phyloP scores from a whole-genome alignment of 1,140 invertebrate species.

The Drosophila pruinosa region DNA sequence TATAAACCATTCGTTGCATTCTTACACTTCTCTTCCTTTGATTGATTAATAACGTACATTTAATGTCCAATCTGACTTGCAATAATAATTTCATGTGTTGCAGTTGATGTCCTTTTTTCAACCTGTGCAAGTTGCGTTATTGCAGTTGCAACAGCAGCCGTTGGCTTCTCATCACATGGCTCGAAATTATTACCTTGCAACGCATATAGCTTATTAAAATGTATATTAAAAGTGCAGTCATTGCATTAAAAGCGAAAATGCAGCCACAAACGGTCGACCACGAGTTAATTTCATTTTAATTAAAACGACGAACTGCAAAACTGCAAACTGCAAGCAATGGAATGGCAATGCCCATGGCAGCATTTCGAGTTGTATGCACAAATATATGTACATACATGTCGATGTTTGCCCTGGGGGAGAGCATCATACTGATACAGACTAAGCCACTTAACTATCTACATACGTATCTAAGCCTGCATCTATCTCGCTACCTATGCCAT shows the following conservation, averaged over 20 bases:
- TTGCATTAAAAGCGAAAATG: slow-evolving; percentile 43
- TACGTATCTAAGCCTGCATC: neutral
- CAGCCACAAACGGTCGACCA: slow-evolving; percentile 25
- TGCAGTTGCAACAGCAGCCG: neutral
- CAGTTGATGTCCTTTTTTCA: neutral
- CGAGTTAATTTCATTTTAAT: slow-evolving; percentile 77
- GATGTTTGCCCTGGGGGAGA: slow-evolving; percentile 8
- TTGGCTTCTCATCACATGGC: neutral
- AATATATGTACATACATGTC: slow-evolving; percentile 33
- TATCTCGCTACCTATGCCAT: neutral
- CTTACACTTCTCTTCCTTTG: neutral
- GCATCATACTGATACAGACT: neutral
- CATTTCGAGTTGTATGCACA: neutral
- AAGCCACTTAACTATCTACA: neutral
- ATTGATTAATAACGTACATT: neutral
- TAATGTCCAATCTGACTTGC: neutral
- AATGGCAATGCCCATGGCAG: neutral
- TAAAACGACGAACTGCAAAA: slow-evolving; percentile 66
- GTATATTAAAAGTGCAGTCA: slow-evolving; percentile 52
- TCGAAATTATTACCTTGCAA: slow-evolving; percentile 20
- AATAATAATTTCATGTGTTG: neutral
- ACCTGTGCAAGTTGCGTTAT: neutral
- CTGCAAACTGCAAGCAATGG: neutral
- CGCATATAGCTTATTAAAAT: slow-evolving; percentile 37
- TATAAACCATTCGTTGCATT: too few relatives aligned